These are phyloP conservation scores for Umimayanthus chanpuru DNA, from an alignment of 92 coral and sea anemone genomes.

Conservation along the genomic window DNA sequence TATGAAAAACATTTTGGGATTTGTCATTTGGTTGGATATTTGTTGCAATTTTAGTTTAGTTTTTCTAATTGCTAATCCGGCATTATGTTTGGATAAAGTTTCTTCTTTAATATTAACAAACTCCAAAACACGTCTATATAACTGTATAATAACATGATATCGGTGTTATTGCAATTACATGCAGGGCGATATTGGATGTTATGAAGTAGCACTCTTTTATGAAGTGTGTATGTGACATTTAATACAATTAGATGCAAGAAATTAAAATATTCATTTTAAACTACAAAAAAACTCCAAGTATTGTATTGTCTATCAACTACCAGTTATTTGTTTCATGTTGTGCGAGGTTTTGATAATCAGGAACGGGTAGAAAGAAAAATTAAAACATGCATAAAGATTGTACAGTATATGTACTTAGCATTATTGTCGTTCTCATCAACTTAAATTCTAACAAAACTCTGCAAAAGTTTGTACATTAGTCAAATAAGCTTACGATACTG, in stretches of 20 bases:
- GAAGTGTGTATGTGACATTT: conserved; percentile 16
- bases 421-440: not conserved
- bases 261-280: not conserved
- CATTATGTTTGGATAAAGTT: not conserved
- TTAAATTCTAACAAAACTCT: not conserved
- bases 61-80: not conserved
- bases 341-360: not conserved
- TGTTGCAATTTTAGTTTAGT: not conserved
- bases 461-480: not conserved
- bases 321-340: not conserved
- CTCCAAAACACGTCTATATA: not conserved
- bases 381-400: not conserved
- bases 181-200: conserved; percentile 45
- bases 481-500: not conserved
- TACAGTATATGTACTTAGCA: not conserved
- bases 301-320: not conserved
- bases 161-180: conserved; percentile 14
- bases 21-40: not conserved
- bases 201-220: conserved; percentile 47
- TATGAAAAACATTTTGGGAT: not conserved
- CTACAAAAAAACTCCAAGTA: not conserved
- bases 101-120: conserved; percentile 23
- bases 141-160: conserved; percentile 31
- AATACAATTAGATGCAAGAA: conserved; percentile 2
- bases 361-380: not conserved